phyloP scores from a whole-genome alignment of 2,797 vertebrate genomes.

The Trachops cirrhosus region DNA sequence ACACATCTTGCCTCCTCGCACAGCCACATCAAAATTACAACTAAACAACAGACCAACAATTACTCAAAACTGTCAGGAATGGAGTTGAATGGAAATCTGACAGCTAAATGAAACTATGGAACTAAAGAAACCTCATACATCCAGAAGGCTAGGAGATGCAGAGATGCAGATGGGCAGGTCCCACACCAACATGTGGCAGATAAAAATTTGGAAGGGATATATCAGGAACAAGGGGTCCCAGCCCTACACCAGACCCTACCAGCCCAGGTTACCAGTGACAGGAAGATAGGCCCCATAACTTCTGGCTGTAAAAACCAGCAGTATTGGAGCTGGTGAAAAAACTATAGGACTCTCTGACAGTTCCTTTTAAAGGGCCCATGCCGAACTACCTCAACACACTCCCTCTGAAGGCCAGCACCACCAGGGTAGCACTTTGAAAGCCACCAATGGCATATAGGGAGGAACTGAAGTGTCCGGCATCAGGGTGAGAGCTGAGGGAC shows the following conservation, averaged over 20 bases:
- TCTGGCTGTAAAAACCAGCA: background rate
- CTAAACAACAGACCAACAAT: too few relatives aligned
- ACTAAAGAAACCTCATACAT: too few relatives aligned
- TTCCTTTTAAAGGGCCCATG: background rate
- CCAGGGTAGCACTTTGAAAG: background rate
- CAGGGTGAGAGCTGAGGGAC: background rate
- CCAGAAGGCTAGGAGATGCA: too few relatives aligned
- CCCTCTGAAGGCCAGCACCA: background rate
- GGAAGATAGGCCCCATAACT: background rate
- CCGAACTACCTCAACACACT: background rate
- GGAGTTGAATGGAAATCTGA: too few relatives aligned
- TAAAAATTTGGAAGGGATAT: background rate
- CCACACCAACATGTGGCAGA: too few relatives aligned
- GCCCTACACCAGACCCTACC: background rate
- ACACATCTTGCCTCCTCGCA: too few relatives aligned
- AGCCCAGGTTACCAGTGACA: background rate
- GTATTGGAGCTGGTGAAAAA: background rate
- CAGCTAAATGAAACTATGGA: too few relatives aligned
- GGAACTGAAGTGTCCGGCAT: background rate
- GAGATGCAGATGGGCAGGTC: too few relatives aligned
- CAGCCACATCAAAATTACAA: too few relatives aligned
- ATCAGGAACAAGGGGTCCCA: background rate
- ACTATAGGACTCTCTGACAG: background rate
- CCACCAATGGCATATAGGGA: background rate
- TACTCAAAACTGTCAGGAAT: too few relatives aligned